Evolutionary conservation across 1,140 invertebrate species (phyloP).

Genomic region (Bombus waltoni): DNA sequence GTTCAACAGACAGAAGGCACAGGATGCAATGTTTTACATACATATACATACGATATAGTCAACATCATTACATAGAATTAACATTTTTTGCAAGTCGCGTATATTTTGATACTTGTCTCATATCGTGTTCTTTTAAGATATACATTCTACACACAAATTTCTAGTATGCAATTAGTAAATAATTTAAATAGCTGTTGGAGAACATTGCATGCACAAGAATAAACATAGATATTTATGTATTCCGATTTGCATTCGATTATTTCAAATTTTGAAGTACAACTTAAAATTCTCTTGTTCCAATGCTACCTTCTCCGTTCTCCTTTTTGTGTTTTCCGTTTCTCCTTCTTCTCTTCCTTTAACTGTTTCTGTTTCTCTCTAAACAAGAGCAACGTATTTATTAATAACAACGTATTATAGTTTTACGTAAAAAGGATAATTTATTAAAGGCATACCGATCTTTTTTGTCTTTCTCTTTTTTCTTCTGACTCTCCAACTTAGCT

Average conservation of each 20-base stretch:
- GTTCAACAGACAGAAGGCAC: constrained; percentile 58
- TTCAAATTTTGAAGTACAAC: constrained; percentile 48
- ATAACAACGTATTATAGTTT: neutral
- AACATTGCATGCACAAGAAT: constrained; percentile 61
- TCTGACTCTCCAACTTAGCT: constrained; percentile 89
- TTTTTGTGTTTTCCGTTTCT: constrained; percentile 94
- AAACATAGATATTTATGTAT: constrained; percentile 62
- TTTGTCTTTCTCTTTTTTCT: constrained; percentile 94
- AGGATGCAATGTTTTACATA: constrained; percentile 47
- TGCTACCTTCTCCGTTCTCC: constrained; percentile 92
- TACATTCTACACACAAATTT: constrained; percentile 26
- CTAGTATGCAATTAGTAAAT: constrained; percentile 38
- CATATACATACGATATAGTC: constrained; percentile 23
- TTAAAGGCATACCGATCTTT: constrained; percentile 87
- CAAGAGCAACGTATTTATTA: constrained; percentile 49
- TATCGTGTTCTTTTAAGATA: constrained; percentile 17
- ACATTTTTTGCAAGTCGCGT: constrained; percentile 20
- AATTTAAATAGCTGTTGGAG: constrained; percentile 45
- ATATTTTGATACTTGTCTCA: constrained; percentile 13
- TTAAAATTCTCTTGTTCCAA: constrained; percentile 43
- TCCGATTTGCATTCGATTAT: constrained; percentile 48
- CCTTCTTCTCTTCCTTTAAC: constrained; percentile 92
- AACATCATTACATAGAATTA: constrained; percentile 34
- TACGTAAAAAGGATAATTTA: neutral
- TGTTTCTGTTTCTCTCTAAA: constrained; percentile 93